Percentiles rank a stretch among this genome's conserved stretches.
Conservation (phyloP, 2,113 vertebrate genomes). For the Anolis carolinensis region DNA sequence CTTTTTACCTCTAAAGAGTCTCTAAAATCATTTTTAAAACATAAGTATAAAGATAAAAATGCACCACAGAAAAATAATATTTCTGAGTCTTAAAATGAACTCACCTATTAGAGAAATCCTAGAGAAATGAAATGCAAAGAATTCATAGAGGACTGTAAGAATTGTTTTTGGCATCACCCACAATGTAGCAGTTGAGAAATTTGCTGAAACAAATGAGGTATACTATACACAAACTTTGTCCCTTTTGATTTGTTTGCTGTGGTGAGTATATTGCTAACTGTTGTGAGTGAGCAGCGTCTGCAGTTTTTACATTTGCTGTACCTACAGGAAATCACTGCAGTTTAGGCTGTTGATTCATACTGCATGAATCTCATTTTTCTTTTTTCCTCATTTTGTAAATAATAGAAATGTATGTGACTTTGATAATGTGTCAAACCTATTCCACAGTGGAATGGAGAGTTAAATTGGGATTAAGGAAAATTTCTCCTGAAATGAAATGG, state of each 20-base stretch:
- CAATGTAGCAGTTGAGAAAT: neutral
- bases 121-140: neutral
- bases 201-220: neutral
- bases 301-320: constrained; percentile 9
- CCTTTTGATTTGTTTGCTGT: constrained; percentile 3
- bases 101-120: too few relatives aligned
- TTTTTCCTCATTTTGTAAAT: neutral
- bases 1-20: too few relatives aligned
- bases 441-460: neutral
- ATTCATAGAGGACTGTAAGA: neutral
- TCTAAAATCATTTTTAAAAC: too few relatives aligned
- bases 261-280: neutral
- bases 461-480: neutral
- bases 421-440: neutral
- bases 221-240: neutral
- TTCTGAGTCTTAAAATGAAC: too few relatives aligned
- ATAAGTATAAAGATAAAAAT: too few relatives aligned
- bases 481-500: neutral
- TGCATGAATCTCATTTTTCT: neutral
- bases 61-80: too few relatives aligned
- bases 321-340: neutral
- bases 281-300: constrained; percentile 4
- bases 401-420: neutral
- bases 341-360: constrained; percentile 2
- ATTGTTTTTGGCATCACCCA: neutral